Evolutionary conservation across 2,797 vertebrate species (phyloP).

Genomic region (Sebastes aleutianus): DNA sequence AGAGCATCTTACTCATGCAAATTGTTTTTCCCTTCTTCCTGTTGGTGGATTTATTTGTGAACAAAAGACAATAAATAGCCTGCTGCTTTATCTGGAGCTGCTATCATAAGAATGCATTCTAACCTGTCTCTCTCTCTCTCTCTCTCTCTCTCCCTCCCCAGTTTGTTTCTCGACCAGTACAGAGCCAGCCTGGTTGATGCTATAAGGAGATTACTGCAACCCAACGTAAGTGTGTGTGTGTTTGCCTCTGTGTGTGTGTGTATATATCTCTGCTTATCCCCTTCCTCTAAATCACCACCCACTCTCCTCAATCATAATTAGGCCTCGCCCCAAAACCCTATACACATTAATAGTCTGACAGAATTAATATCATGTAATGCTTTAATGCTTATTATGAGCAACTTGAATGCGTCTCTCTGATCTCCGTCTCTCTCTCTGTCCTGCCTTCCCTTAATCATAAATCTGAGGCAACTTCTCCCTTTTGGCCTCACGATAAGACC

Average conservation of each 20-base stretch:
- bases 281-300: conserved; percentile 75
- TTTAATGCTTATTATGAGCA: conserved; percentile 98
- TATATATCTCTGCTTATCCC: conserved; percentile 56
- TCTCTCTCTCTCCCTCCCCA: conserved; percentile 73
- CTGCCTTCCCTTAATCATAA: conserved; percentile 90
- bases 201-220: conserved; percentile 97
- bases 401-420: conserved; percentile 97
- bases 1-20: conserved; percentile 72
- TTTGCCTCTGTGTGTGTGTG: conserved; percentile 58
- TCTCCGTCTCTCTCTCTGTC: conserved; percentile 83
- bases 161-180: conserved; percentile 98
- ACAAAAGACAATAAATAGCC: conserved; percentile 85
- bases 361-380: conserved; percentile 99
- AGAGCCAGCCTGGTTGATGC: conserved; percentile 97
- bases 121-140: conserved; percentile 83
- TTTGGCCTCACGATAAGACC: conserved; percentile 93
- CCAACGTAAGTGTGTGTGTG: conserved; percentile 91
- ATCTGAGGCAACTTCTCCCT: conserved; percentile 91
- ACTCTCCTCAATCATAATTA: conserved; percentile 92
- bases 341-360: conserved; percentile 94
- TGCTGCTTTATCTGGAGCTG: conserved; percentile 84
- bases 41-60: conserved; percentile 74
- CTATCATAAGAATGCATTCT: conserved; percentile 87
- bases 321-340: conserved; percentile 87
- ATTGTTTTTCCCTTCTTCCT: conserved; percentile 72